These are phyloP conservation scores for Exaiptasia diaphana DNA, from an alignment of 64 coral and sea anemone genomes.

Conservation along the genomic window DNA sequence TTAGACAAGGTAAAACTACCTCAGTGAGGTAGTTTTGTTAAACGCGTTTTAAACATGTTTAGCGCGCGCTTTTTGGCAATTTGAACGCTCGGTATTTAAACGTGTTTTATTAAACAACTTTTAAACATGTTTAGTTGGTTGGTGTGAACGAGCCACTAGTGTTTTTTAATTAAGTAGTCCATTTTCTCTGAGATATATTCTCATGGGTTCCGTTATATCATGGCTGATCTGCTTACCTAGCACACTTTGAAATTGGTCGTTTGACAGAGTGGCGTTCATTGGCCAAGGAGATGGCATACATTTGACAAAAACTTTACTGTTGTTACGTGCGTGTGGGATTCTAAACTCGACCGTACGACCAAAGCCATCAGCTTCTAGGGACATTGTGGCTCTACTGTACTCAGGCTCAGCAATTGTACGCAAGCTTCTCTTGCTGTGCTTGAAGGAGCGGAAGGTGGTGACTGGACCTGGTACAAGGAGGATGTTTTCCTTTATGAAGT, in stretches of 20 bases:
- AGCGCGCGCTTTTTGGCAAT: too few relatives aligned
- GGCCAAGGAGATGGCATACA: slow-evolving; percentile 38
- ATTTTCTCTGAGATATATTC: background rate
- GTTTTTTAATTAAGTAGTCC: too few relatives aligned
- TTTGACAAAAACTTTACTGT: slow-evolving; percentile 53
- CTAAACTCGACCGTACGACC: slow-evolving; percentile 41
- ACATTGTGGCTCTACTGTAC: background rate
- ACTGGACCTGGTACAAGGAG: slow-evolving; percentile 19
- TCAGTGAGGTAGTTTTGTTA: too few relatives aligned
- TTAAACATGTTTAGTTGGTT: too few relatives aligned
- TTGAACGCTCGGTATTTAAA: too few relatives aligned
- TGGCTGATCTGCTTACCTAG: slow-evolving; percentile 12
- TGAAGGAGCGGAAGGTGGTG: background rate
- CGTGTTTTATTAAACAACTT: too few relatives aligned
- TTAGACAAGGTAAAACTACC: too few relatives aligned
- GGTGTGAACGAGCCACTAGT: too few relatives aligned
- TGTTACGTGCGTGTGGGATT: slow-evolving; percentile 17
- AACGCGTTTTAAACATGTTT: too few relatives aligned
- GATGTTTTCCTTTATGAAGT: background rate
- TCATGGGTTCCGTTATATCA: slow-evolving; percentile 32
- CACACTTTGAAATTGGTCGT: slow-evolving; percentile 8
- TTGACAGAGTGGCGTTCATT: background rate
- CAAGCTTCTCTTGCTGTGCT: slow-evolving; percentile 21
- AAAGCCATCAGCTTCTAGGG: slow-evolving; percentile 36
- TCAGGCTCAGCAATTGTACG: slow-evolving; percentile 36